phyloP scores from a whole-genome alignment of 2,797 vertebrate species.

The Linurgus olivaceus region DNA sequence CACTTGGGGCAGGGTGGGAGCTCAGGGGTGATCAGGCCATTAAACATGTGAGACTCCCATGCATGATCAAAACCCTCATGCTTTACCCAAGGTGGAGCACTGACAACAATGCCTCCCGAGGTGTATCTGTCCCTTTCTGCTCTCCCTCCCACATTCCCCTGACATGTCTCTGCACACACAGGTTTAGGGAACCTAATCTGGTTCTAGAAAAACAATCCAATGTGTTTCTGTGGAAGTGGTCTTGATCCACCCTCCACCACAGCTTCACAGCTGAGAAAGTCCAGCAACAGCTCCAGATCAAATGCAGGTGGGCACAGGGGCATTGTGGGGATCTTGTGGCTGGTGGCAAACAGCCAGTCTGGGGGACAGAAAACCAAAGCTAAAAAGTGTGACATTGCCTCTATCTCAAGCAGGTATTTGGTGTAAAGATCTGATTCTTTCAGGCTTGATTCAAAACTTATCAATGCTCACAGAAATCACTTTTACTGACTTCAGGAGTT shows the following conservation, averaged over 20 bases:
- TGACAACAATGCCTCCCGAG: neutral
- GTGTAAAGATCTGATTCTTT: neutral
- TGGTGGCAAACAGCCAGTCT: neutral
- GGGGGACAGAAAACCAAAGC: neutral
- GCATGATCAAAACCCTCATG: neutral
- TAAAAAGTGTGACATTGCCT: neutral
- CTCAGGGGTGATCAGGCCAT: neutral
- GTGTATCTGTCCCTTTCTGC: neutral
- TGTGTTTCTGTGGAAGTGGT: neutral
- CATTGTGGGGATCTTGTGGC: fast-evolving
- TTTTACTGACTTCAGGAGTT: neutral
- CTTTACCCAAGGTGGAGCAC: neutral
- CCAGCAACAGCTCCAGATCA: neutral
- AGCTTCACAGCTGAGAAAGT: neutral
- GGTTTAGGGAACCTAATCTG: neutral
- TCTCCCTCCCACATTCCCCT: neutral
- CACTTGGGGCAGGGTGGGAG: neutral
- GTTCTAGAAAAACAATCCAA: neutral
- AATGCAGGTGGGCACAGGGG: neutral
- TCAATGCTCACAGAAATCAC: neutral
- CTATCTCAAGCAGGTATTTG: neutral
- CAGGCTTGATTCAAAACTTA: neutral
- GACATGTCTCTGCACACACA: neutral
- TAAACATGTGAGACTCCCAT: neutral
- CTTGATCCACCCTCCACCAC: neutral